These are phyloP conservation scores for Darevskia mixta DNA, from an alignment of 2,797 vertebrate species.

Conservation along the genomic window DNA sequence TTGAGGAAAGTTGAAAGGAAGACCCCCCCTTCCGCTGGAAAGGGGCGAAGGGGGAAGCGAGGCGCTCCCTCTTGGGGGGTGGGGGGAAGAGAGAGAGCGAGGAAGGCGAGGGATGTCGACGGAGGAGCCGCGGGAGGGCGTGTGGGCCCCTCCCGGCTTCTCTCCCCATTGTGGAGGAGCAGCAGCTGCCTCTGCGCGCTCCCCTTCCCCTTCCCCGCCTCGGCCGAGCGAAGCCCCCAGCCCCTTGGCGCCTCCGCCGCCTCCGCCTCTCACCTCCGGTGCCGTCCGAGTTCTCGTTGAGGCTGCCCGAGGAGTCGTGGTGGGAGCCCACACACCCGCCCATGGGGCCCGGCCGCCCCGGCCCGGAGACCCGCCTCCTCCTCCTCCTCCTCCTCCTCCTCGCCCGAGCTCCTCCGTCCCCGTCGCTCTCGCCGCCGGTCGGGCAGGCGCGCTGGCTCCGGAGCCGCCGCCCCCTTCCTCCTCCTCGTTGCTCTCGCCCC, in stretches of 20 bases:
- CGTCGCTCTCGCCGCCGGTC: constrained; percentile 33
- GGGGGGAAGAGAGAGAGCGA: constrained; percentile 2
- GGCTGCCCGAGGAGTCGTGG: constrained; percentile 97
- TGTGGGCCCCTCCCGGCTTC: neutral
- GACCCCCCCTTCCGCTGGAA: neutral
- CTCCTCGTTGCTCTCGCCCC: constrained; percentile 51
- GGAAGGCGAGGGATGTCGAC: constrained; percentile 54
- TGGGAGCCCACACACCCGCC: constrained; percentile 98
- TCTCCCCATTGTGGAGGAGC: neutral
- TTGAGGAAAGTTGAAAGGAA: constrained; percentile 25
- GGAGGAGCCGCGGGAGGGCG: neutral
- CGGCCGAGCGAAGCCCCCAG: constrained; percentile 52
- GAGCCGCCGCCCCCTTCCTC: constrained; percentile 61
- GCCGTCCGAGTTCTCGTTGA: constrained; percentile 97
- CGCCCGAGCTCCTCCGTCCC: constrained; percentile 71
- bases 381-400: too few species aligned
- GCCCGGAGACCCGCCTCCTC: constrained; percentile 74
- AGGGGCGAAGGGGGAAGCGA: neutral
- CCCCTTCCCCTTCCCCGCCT: constrained; percentile 10
- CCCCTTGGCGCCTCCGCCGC: constrained; percentile 35
- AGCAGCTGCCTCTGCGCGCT: constrained; percentile 46
- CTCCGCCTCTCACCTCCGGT: constrained; percentile 87
- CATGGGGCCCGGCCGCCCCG: constrained; percentile 90
- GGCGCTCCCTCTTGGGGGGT: constrained; percentile 14
- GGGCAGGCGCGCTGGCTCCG: constrained; percentile 79